Evolutionary conservation across 2,888 invertebrate species (phyloP), one percentile per base, ranked within the genome.

Genomic region (Sarcophaga variegata): DNA sequence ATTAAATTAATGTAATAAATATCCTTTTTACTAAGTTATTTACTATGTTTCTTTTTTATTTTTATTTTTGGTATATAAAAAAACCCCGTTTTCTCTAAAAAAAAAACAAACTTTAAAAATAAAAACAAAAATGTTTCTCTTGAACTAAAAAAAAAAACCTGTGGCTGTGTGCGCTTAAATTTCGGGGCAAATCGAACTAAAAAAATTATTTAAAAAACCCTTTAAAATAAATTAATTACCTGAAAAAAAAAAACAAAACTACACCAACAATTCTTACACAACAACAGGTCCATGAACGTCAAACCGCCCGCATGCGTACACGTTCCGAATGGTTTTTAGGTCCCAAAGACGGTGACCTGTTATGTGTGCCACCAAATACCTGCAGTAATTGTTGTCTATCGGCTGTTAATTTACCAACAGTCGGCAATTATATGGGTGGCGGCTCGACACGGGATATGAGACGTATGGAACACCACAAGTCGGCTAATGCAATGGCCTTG

Each of bases 311-410:
- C 90, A 98, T 99, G 98, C 96, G 97, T 93, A 98, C 98, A 89
- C 96, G 99, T 90, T 98, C 98, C 86, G 98, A 99, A 94, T 99
- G 99, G 99, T 99, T 98, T 95, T 95, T 98, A 94, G 92, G 92
- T 88, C 92, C 92, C 71, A 90, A 92, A 81, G 93, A 92, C 84
- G 85, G 85, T 83, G 88, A 86, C 82, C 91, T 91, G 83, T 90
- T 92, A 89, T 88, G 90, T 89, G 89, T 92, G 89, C 89, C 91
- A 90, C 90, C 90, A 88, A 91, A 91, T 66, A 90, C 93, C 67
- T 92, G 93, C 89, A 91, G 92, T 90, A 91, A 91, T 88, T 93
- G 93, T 87, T 93, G 92, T 87, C 79, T 93, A 82, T 70, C 88
- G 64, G 79, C 85, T 81, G 80, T 75, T 74, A 37, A 86, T 79